Base-by-base conservation (phyloP, 2,888 invertebrate species). In the Deilephila elpenor region DNA sequence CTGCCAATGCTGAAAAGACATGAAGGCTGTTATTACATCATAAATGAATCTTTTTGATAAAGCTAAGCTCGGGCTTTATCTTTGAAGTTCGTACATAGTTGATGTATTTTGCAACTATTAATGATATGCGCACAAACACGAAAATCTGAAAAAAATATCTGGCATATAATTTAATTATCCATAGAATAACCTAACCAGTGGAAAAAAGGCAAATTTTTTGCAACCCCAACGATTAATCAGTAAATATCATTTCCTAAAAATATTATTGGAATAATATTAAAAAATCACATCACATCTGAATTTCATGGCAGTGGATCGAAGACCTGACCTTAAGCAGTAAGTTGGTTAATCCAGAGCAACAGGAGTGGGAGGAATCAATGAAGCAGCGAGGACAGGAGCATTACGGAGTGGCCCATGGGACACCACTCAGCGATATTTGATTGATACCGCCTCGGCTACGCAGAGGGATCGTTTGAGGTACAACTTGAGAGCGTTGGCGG, bases 361-460 rank as follows among this genome's bases (percentile, higher is more conserved):
- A 25, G 51, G 20, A 51, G 67, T 67, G 44, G 51, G 67, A 67
- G 44, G 17, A 71, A 72, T 72, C 64, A 72, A 64, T 72, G 25
- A 56, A 59, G 19, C 72, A 34, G 20, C 34, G 64, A 56, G 56
- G 56, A 64, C 64, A 62, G 60, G 59, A 44, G 59, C 70, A 53
- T 34, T 70, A 62, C 32, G 20, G 25, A 32, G 56, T 34, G 61
- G 59, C 78, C 77, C 75, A 1, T 32, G 76, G 78, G 79, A 74
- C 67, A 61, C 56, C 76, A 75, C 76, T 79, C 78, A 75, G 78
- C 78, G 76, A 74, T 77, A 73, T 75, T 76, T 75, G 77, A 79
- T 75, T 75, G 76, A 80, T 80, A 74, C 64, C 59, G 61, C 67
- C 74, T 62, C 64, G 51, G 67, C 61, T 62, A 62, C 70, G 71